These are phyloP conservation scores for Hepsetus odoe DNA, from an alignment of 2,113 vertebrate genomes.

Conservation along the genomic window DNA sequence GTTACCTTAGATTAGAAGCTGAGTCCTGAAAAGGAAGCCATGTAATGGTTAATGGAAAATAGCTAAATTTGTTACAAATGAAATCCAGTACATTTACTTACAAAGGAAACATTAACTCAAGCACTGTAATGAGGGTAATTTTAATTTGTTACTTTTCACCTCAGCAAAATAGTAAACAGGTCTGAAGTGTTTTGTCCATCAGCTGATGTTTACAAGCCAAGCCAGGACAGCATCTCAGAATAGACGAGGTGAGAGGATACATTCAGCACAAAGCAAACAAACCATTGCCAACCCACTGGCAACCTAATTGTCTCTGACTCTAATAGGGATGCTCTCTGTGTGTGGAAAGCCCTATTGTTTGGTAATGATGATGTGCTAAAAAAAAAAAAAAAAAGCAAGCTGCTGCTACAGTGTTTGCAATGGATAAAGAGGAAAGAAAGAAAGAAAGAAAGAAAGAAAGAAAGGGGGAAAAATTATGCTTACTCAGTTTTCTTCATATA, in stretches of 20 bases:
- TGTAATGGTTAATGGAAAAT: no score
- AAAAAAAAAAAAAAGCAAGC: conserved; percentile 58
- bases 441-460: conserved; percentile 61
- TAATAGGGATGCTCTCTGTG: conserved; percentile 72
- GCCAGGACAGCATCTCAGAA: conserved; percentile 43
- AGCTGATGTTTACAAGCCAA: neutral
- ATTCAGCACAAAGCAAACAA: conserved; percentile 81
- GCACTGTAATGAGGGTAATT: neutral
- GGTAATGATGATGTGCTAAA: conserved; percentile 73
- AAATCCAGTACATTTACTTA: neutral
- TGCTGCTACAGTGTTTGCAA: conserved; percentile 65
- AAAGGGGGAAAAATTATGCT: no score
- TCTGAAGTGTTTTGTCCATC: conserved; percentile 3
- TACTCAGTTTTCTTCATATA: conserved; percentile 59
- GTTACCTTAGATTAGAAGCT: neutral
- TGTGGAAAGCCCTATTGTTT: conserved; percentile 71
- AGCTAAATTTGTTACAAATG: neutral
- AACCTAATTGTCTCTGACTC: conserved; percentile 77
- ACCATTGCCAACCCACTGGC: conserved; percentile 76
- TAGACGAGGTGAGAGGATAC: conserved; percentile 68
- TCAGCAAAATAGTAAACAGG: conserved; percentile 10
- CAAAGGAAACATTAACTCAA: neutral
- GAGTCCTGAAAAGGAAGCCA: neutral
- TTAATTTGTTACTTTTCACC: neutral
- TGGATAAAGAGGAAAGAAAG: conserved; percentile 48